Evolutionary conservation across 1,140 invertebrate genomes (phyloP).

Genomic region (Colletes latitarsis): DNA sequence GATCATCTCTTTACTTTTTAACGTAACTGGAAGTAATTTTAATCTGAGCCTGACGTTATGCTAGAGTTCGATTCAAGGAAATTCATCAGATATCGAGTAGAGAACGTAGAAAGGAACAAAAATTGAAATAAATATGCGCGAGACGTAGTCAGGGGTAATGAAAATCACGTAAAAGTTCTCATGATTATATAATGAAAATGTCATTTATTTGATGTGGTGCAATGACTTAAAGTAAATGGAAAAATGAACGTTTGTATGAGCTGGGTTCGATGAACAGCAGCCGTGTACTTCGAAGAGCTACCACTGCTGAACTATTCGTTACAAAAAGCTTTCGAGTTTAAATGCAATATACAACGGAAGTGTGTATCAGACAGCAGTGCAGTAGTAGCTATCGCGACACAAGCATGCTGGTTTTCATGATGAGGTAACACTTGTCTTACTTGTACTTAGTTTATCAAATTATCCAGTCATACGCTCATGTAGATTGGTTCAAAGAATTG

Average conservation of each 20-base stretch:
- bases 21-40: not conserved
- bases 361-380: constrained; percentile 69
- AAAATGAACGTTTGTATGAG: constrained; percentile 82
- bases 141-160: constrained; percentile 29
- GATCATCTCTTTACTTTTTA: not conserved
- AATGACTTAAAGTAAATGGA: constrained; percentile 83
- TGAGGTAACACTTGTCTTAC: constrained; percentile 83
- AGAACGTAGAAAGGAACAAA: no score
- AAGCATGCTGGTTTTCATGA: constrained; percentile 77
- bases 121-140: no score
- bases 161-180: constrained; percentile 53
- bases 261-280: constrained; percentile 80
- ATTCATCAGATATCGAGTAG: no score
- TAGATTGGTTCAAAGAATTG: constrained; percentile 58
- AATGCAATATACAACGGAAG: constrained; percentile 79
- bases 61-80: not conserved
- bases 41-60: not conserved
- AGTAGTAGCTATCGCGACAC: constrained; percentile 69
- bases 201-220: constrained; percentile 83
- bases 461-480: constrained; percentile 81
- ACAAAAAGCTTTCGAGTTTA: constrained; percentile 70
- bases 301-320: constrained; percentile 66
- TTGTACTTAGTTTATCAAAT: constrained; percentile 83
- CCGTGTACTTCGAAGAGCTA: constrained; percentile 70
- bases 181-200: constrained; percentile 81